Conservation (phyloP, 2,797 vertebrate genomes). For the Cossypha polioptera region DNA sequence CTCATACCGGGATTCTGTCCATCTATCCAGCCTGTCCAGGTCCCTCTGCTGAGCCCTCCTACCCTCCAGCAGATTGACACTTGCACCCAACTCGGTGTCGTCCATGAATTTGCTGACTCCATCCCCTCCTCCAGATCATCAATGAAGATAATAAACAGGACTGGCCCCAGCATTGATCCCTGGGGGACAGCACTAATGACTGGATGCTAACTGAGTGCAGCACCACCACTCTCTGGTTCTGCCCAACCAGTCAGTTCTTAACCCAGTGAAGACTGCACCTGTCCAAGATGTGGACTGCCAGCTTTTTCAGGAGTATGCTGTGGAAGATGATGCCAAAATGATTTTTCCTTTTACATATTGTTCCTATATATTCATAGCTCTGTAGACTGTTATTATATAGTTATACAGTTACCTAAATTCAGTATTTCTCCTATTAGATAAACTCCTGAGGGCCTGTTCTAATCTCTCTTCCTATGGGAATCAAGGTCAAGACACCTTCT, state of each 20-base stretch:
- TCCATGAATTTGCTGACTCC: not conserved
- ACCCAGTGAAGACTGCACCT: not conserved
- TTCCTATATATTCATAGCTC: not conserved
- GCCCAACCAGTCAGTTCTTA: not conserved
- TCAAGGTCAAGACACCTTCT: not conserved
- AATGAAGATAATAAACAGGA: not conserved
- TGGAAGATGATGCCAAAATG: not conserved
- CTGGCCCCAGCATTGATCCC: not conserved
- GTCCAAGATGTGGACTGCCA: not conserved
- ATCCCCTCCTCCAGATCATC: not conserved
- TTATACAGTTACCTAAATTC: not conserved
- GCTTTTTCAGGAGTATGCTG: not conserved
- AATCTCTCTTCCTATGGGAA: rapidly evolving
- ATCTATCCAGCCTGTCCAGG: not conserved
- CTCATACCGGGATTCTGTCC: not conserved
- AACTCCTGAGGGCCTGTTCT: not conserved
- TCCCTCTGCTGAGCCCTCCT: not conserved
- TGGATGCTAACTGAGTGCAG: not conserved
- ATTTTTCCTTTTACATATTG: not conserved
- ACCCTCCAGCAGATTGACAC: not conserved
- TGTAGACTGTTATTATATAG: not conserved
- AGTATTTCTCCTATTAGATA: not conserved
- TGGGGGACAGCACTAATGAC: not conserved
- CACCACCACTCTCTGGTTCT: not conserved
- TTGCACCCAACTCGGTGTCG: rapidly evolving